Conservation (phyloP, 2,113 vertebrate genomes). For the Acanthochromis polyacanthus region DNA sequence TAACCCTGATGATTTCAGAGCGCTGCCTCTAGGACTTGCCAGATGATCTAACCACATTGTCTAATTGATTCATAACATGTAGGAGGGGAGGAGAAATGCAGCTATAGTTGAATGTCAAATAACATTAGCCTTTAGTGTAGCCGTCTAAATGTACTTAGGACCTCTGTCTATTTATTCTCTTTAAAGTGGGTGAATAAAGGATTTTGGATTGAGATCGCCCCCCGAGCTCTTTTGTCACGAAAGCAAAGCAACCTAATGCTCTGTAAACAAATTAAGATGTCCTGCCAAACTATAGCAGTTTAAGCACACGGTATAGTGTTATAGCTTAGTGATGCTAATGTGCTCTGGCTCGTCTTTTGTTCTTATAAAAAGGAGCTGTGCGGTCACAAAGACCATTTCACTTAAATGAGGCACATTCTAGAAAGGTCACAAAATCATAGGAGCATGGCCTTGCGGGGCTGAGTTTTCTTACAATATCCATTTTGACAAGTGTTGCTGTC, state of each 20-base stretch:
- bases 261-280: constrained; percentile 49
- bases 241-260: constrained; percentile 28
- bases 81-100: constrained; percentile 47
- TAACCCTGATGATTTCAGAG: constrained; percentile 44
- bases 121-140: constrained; percentile 55
- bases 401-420: constrained; percentile 61
- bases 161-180: constrained; percentile 60
- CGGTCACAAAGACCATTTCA: constrained; percentile 43
- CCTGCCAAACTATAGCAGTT: constrained; percentile 28
- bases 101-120: constrained; percentile 65
- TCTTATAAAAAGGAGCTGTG: constrained; percentile 47
- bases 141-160: constrained; percentile 44
- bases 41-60: constrained; percentile 43
- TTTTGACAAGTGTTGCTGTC: constrained; percentile 75
- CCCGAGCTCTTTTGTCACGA: constrained; percentile 42
- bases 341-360: constrained; percentile 49
- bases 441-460: constrained; percentile 36
- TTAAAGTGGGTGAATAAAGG: constrained; percentile 50
- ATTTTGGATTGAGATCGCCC: constrained; percentile 46
- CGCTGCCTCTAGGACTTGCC: constrained; percentile 38
- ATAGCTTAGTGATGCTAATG: constrained; percentile 39
- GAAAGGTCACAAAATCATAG: constrained; percentile 74
- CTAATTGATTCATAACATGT: constrained; percentile 67
- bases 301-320: background rate
- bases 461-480: constrained; percentile 62